Evolutionary conservation across 2,797 vertebrate genomes (phyloP).

Genomic region (Threskiornis aethiopicus): DNA sequence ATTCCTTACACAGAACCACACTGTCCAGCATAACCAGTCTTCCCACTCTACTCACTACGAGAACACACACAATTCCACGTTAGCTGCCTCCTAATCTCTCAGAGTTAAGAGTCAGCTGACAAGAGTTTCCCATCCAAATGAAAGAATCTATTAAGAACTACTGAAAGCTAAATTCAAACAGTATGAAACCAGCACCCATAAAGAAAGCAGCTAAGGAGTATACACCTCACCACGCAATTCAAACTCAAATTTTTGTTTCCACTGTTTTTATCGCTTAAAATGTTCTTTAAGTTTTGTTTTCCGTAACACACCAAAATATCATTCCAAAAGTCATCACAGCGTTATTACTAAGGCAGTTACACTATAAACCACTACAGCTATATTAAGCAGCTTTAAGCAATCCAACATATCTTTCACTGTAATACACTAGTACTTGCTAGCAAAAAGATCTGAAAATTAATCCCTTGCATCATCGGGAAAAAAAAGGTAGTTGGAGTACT

Average conservation of each 20-base stretch:
- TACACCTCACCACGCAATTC: not conserved
- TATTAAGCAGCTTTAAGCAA: not conserved
- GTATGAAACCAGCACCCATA: not conserved
- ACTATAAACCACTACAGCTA: not conserved
- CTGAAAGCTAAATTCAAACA: not conserved
- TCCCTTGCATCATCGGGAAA: not conserved
- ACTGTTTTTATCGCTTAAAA: not conserved
- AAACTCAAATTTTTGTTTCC: not conserved
- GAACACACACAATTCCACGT: not conserved
- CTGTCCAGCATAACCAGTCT: not conserved
- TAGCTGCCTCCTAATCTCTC: not conserved
- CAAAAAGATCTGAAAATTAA: not conserved
- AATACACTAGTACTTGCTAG: not conserved
- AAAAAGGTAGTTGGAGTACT: not conserved
- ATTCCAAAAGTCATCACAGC: not conserved
- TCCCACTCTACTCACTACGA: not conserved
- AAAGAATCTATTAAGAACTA: not conserved
- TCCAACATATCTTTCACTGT: not conserved
- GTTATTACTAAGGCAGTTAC: not conserved
- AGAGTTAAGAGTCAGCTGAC: not conserved
- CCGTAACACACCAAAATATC: not conserved
- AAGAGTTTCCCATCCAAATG: not conserved
- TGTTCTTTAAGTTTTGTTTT: not conserved
- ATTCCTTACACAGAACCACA: not conserved
- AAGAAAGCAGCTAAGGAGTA: not conserved